Conservation (phyloP, 2,113 vertebrate genomes). For the Edolisoma coerulescens region DNA sequence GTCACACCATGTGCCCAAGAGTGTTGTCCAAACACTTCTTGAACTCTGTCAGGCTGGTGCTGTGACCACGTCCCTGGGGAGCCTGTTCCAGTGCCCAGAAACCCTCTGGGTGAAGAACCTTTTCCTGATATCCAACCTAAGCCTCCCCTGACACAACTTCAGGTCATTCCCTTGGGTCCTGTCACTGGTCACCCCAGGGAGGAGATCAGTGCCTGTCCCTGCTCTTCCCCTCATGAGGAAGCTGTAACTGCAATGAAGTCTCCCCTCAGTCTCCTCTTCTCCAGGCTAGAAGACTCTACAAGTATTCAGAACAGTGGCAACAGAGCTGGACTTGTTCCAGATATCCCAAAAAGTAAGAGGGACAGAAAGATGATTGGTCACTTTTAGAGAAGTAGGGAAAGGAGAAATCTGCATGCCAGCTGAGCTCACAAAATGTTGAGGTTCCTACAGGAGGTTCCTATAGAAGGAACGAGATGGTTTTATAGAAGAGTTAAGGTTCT, state of each 20-base stretch:
- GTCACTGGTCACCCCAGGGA: neutral
- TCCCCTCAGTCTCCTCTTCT: neutral
- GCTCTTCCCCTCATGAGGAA: neutral
- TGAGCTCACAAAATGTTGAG: neutral
- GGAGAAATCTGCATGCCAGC: neutral
- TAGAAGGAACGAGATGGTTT: neutral
- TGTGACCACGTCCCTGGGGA: neutral
- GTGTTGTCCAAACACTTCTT: rapidly evolving
- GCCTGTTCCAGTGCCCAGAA: rapidly evolving
- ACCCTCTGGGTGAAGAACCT: neutral
- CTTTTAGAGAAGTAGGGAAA: neutral
- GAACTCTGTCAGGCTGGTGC: too few species aligned
- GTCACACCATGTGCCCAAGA: rapidly evolving
- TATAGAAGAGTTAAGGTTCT: neutral
- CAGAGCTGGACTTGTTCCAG: neutral
- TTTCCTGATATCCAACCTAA: neutral
- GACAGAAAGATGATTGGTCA: neutral
- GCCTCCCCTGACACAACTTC: neutral
- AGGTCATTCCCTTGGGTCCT: neutral
- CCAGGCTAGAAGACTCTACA: neutral
- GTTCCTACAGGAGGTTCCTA: neutral
- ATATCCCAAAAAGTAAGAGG: neutral
- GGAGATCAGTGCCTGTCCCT: neutral
- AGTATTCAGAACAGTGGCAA: neutral
- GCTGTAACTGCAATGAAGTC: neutral